Evolutionary conservation across 2,113 vertebrate genomes (phyloP).

Genomic region (Syngnathus scovelli): DNA sequence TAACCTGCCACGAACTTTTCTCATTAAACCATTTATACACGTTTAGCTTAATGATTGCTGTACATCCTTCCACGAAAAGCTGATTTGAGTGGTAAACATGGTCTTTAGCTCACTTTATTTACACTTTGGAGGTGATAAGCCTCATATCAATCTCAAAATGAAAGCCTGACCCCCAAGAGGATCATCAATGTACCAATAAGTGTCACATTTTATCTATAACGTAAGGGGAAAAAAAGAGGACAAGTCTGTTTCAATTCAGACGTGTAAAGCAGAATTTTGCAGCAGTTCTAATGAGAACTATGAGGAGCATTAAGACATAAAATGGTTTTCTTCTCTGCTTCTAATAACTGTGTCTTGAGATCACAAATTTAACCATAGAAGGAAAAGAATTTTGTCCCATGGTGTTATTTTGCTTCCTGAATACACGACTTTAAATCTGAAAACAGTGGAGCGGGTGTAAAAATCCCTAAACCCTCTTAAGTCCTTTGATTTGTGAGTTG

Average conservation of each 20-base stretch:
- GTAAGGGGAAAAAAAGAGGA: too few relatives aligned
- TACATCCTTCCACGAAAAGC: not conserved
- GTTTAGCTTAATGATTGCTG: not conserved
- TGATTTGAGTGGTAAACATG: not conserved
- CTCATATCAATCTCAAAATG: not conserved
- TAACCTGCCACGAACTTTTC: constrained; percentile 1
- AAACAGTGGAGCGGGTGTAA: constrained; percentile 4
- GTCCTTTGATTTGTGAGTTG: constrained; percentile 20
- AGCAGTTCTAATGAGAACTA: not conserved
- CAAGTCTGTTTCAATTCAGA: too few relatives aligned
- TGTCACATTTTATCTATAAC: too few relatives aligned
- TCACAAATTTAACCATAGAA: constrained; percentile 1
- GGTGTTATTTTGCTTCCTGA: constrained; percentile 1
- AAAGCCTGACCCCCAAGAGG: too few relatives aligned
- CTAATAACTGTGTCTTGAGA: not conserved
- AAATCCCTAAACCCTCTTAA: constrained; percentile 26
- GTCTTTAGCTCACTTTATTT: not conserved
- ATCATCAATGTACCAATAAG: too few relatives aligned
- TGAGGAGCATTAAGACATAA: too few relatives aligned
- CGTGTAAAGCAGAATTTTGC: too few relatives aligned
- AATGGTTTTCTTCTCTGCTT: not conserved
- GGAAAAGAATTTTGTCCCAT: not conserved
- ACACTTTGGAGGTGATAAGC: too few relatives aligned
- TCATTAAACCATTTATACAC: constrained; percentile 1
- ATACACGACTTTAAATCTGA: constrained; percentile 19